Percentiles rank a stretch among this genome's conserved stretches.
These are phyloP conservation scores for Mechanitis messenoides DNA, from an alignment of 2,888 invertebrate species.

Conservation along the genomic window DNA sequence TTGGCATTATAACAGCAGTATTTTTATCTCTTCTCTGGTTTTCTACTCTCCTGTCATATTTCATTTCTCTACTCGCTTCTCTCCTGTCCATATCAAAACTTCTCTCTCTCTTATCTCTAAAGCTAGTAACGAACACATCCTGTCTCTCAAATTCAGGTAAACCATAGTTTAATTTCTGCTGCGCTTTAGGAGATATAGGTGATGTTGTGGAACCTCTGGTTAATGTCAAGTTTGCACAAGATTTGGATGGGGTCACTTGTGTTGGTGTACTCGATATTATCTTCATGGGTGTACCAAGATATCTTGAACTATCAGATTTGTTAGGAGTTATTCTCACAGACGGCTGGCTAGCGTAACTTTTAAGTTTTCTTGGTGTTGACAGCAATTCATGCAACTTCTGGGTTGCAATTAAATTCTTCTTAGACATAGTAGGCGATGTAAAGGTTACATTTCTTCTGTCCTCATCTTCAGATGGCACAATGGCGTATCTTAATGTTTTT, in stretches of 20 bases:
- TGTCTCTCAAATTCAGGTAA: constrained; percentile 50
- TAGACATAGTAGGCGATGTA: constrained; percentile 65
- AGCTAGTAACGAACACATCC: constrained; percentile 66
- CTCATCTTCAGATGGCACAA: constrained; percentile 76
- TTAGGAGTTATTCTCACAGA: constrained; percentile 66
- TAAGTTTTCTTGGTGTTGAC: constrained; percentile 82
- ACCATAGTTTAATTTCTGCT: constrained; percentile 76
- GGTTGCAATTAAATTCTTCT: constrained; percentile 82
- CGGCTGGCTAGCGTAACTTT: constrained; percentile 70
- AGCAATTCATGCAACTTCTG: constrained; percentile 85
- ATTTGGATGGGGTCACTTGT: constrained; percentile 66
- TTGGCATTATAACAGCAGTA: constrained; percentile 71
- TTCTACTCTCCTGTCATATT: constrained; percentile 47
- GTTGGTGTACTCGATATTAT: constrained; percentile 66
- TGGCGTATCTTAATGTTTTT: constrained; percentile 75
- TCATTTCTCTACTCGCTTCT: constrained; percentile 54
- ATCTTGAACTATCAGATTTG: constrained; percentile 49
- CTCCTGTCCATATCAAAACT: constrained; percentile 52
- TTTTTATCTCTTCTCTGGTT: constrained; percentile 52
- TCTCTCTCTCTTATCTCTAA: constrained; percentile 58
- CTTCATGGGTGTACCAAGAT: constrained; percentile 47
- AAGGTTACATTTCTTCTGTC: constrained; percentile 66
- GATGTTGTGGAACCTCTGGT: constrained; percentile 48
- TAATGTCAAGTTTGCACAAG: constrained; percentile 62
- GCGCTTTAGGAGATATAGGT: constrained; percentile 72